Conservation (phyloP, 92 coral and sea anemone genomes). For the Zoanthus solanderi region DNA sequence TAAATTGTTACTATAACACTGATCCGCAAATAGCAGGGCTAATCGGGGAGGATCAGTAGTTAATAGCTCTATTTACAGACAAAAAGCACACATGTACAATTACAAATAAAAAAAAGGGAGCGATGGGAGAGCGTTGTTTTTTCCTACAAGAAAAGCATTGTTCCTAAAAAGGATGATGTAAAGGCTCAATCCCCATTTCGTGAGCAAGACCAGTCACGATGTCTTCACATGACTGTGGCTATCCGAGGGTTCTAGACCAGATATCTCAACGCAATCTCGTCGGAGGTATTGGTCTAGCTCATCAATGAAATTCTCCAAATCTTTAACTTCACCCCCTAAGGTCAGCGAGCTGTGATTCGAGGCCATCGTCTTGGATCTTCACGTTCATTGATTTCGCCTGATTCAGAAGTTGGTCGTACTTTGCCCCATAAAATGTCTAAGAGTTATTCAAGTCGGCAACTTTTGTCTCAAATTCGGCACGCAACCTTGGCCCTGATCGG, state of each 20-base stretch:
- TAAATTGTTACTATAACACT: no score
- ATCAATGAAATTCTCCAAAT: constrained; percentile 1
- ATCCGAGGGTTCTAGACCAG: constrained; percentile 28
- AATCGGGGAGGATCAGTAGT: no score
- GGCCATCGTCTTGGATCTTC: neutral
- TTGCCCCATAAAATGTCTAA: neutral
- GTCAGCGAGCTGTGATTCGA: no score
- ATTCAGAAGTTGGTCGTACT: neutral
- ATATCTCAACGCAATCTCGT: constrained; percentile 54
- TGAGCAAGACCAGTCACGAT: constrained; percentile 29
- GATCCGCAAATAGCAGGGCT: no score
- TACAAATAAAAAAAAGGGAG: no score
- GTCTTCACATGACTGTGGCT: constrained; percentile 18
- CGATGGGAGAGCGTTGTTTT: no score
- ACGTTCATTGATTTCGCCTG: neutral
- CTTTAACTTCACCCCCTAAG: no score
- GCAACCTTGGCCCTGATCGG: neutral
- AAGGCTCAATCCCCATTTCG: constrained; percentile 31
- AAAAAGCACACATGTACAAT: no score
- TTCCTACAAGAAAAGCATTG: no score
- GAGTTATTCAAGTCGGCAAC: neutral
- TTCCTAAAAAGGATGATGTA: no score
- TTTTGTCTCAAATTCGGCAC: neutral
- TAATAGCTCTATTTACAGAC: no score
- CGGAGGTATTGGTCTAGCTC: constrained; percentile 56